These are phyloP conservation scores for Apostichopus japonicus DNA, from an alignment of 35 echinoderm and acorn worm species.

Conservation along the genomic window DNA sequence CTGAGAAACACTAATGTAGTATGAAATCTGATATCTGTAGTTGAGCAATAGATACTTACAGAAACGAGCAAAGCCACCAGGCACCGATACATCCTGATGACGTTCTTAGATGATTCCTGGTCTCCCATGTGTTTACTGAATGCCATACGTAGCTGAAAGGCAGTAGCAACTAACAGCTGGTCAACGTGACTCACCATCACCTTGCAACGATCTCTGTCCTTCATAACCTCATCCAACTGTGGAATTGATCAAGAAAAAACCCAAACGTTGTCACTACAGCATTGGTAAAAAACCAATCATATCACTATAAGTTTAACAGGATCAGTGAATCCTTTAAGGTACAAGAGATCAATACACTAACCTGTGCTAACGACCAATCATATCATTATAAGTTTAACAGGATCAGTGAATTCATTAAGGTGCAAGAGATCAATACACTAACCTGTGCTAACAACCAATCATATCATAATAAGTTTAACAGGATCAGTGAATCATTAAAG, in stretches of 20 bases:
- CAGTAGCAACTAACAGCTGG: conserved; percentile 83
- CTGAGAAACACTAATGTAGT: too few relatives aligned
- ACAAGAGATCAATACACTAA: too few relatives aligned
- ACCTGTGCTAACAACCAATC: conserved; percentile 58
- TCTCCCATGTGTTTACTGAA: conserved; percentile 96
- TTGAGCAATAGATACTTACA: conserved; percentile 52
- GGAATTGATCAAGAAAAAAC: not conserved
- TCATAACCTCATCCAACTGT: conserved; percentile 93
- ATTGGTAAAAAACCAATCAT: too few relatives aligned
- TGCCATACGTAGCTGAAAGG: conserved; percentile 92
- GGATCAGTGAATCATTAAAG: too few relatives aligned
- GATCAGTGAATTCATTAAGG: too few relatives aligned
- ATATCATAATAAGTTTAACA: too few relatives aligned
- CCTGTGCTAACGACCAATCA: too few relatives aligned
- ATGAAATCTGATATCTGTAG: too few relatives aligned
- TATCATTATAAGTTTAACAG: too few relatives aligned
- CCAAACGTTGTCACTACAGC: not conserved
- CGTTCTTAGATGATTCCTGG: conserved; percentile 78
- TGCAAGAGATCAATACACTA: not conserved
- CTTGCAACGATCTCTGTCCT: conserved; percentile 74
- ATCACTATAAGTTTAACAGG: too few relatives aligned
- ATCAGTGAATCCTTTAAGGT: too few relatives aligned
- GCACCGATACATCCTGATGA: conserved; percentile 87
- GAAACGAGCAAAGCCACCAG: conserved; percentile 88
- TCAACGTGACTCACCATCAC: conserved; percentile 77